Evolutionary conservation across 2,888 invertebrate genomes (phyloP).

Genomic region (Siphlonurus alternatus): DNA sequence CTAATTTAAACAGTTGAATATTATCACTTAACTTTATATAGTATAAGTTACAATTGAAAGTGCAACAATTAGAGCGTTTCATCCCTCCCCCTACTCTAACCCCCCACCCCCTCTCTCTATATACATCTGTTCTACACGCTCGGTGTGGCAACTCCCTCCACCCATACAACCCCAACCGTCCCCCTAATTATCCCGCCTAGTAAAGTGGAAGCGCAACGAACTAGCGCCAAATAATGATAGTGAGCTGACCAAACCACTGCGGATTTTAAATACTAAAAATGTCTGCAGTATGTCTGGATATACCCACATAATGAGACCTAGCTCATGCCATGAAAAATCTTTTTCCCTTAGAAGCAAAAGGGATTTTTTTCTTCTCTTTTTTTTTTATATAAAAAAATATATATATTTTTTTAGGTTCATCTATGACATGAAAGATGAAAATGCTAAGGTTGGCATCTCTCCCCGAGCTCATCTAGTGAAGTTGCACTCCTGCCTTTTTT

Average conservation of each 20-base stretch:
- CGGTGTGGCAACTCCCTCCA: not conserved
- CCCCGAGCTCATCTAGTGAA: not conserved
- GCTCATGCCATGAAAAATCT: not conserved
- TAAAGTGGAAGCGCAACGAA: not conserved
- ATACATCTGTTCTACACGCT: not conserved
- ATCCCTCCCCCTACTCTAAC: not conserved
- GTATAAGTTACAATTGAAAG: not conserved
- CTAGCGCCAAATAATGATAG: not conserved
- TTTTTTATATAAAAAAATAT: not conserved
- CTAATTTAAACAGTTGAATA: too few species aligned
- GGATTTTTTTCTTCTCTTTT: not conserved
- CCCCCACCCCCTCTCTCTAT: not conserved
- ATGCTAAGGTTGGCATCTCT: slow-evolving; percentile 1
- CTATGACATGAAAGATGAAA: slow-evolving; percentile 2
- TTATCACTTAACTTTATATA: not conserved
- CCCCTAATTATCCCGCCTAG: not conserved
- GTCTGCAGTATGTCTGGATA: not conserved
- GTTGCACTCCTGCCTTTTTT: not conserved
- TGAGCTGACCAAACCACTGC: not conserved
- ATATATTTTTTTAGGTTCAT: not conserved
- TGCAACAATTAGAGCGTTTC: not conserved
- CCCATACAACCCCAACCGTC: too few species aligned
- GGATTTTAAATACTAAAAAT: not conserved
- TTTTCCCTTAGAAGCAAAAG: not conserved
- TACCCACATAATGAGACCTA: not conserved